These are phyloP conservation scores for Stichopus horrens DNA, from an alignment of 53 echinoderm and acorn worm genomes.

Conservation along the genomic window DNA sequence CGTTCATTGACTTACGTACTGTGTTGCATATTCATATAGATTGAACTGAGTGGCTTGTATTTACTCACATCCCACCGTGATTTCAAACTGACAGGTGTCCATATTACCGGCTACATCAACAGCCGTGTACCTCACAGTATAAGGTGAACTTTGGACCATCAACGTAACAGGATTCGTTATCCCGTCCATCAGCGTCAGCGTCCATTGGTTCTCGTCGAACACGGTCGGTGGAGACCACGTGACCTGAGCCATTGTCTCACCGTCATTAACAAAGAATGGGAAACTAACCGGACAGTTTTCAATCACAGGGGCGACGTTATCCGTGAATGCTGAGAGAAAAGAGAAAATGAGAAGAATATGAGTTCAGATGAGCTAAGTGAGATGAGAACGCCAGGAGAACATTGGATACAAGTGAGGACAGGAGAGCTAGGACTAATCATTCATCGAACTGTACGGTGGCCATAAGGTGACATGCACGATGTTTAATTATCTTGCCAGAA, in stretches of 20 bases:
- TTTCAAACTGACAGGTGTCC: not conserved
- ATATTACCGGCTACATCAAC: not conserved
- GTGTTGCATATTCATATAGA: no score
- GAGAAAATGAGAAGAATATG: not conserved
- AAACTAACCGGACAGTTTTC: slow-evolving; percentile 42
- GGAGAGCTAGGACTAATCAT: no score
- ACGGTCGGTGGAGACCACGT: slow-evolving; percentile 55
- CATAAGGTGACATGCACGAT: no score
- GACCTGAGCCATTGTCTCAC: slow-evolving; percentile 3
- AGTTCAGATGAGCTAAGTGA: no score
- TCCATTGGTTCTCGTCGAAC: slow-evolving; percentile 38
- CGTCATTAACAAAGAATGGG: slow-evolving; percentile 4
- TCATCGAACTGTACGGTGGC: no score
- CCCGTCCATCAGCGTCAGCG: not conserved
- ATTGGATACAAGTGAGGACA: no score
- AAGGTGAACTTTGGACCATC: not conserved
- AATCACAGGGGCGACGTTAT: slow-evolving; percentile 43
- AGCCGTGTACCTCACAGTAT: slow-evolving; percentile 6
- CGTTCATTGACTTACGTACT: no score
- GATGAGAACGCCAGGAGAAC: no score
- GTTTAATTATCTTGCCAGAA: no score
- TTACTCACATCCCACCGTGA: not conserved
- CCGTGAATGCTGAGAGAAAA: slow-evolving; percentile 14
- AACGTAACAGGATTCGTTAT: not conserved
- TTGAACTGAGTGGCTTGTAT: no score